Evolutionary conservation across 2,888 invertebrate species (phyloP), one percentile per base, ranked within the genome.

Genomic region (Agelastica alni): DNA sequence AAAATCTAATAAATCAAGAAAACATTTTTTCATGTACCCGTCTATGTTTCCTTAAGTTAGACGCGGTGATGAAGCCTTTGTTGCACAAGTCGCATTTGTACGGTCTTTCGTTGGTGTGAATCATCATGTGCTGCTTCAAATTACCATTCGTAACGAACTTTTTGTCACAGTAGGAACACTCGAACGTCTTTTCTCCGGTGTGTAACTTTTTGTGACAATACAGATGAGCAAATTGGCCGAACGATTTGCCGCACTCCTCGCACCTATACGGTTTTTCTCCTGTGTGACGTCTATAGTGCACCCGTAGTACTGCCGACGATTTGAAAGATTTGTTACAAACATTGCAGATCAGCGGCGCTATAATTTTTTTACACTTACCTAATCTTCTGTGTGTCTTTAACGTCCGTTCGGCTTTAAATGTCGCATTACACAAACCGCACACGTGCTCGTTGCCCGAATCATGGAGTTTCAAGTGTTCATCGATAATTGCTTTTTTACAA

Each of bases 151-250:
- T 36, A 5, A 31, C 37, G 22, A 52, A 52, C 9, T 17, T 26
- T 18, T 52, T 52, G 2, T 9, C 26, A 6, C 53, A 53, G 20
- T 32, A 42, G 7, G 78, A 70, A 51, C 81, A 81, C 13, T 53
- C 28, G 36, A 41, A 53, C 1, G 47, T 47, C 16, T 47, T 53
- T 9, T 30, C 47, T 1, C 53, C 53, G 1, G 53, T 53, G 13
- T 53, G 53, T 9, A 41, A 30, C 2, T 47, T 41, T 47, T 41
- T 41, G 13, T 53, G 53, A 34, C 47, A 47, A n/a, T 42, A 31
- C 4, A 53, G 31, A 39, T 53, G 47, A 22, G 47, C 39, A 10
- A 53, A 16, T 17, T 47, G 47, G 3, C 47, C 26, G 14, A 51
- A 51, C 6, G 43, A 31, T 14, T 49, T 54, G 9, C 43, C 39